Percentiles rank a stretch among this genome's conserved stretches.
These are phyloP conservation scores for Sebastes iracundus DNA, from an alignment of 2,797 vertebrate species.

Conservation along the genomic window DNA sequence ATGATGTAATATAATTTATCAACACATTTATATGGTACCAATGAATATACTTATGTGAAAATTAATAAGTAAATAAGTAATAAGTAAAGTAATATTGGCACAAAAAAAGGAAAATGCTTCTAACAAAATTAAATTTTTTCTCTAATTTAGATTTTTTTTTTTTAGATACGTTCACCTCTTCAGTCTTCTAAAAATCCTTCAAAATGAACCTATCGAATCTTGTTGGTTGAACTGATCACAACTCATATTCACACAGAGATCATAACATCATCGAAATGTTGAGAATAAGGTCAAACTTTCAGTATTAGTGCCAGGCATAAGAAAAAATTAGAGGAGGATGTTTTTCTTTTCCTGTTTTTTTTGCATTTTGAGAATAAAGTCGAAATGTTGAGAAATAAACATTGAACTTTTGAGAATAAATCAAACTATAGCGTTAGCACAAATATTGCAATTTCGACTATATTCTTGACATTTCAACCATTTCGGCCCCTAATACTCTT, in stretches of 20 bases:
- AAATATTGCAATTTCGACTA: not conserved
- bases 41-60: not conserved
- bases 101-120: not conserved
- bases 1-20: not conserved
- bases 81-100: not conserved
- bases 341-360: too few species aligned
- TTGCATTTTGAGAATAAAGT: not conserved
- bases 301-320: too few species aligned
- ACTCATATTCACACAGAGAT: too few species aligned
- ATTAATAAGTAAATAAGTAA: not conserved
- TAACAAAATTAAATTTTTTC: not conserved
- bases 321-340: too few species aligned
- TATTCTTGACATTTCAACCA: not conserved
- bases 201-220: not conserved
- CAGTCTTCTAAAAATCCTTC: too few species aligned
- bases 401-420: not conserved
- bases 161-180: too few species aligned
- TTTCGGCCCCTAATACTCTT: not conserved
- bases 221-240: not conserved
- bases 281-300: not conserved
- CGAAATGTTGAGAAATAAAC: not conserved
- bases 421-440: not conserved
- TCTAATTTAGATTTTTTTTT: too few species aligned
- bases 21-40: not conserved
- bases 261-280: not conserved